Base-by-base conservation (phyloP, 64 coral and sea anemone genomes). In the Trachythela sp. region DNA sequence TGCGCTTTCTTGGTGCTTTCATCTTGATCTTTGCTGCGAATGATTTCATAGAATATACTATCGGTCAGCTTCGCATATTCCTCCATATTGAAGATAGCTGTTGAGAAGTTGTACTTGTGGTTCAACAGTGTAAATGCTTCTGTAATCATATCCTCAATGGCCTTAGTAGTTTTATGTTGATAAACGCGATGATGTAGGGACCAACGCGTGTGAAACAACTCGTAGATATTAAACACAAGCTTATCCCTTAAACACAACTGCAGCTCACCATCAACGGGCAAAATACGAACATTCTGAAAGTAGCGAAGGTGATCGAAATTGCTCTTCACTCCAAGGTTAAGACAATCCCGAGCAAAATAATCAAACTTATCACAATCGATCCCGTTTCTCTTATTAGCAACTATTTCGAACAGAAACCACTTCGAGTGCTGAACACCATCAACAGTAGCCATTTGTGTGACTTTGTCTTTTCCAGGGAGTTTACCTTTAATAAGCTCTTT, bases 361-460 rank as follows among this genome's bases (percentile, higher is more conserved):
- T 99, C 96, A 86, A 92, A 99, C 72, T 99, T 99, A 87, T 99
- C 96, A 0, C 94, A 93, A 91, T 99, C 96, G 40, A 99, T 99
- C 14, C 96, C 96, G 10, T 93, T 99, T 54, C 96, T 91, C 76
- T 99, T 99, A 86, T 99, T 99, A 22, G 96, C 96, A n/a, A 99
- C 96, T 51, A 99, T 99, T 91, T 99, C 84, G 84, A 85, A 56
- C 39, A 91, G 40, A 22, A 88, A 86, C 84, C 50, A 70, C 14
- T 90, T 68, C 2, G 56, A n/a, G 14, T 64, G n/a, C 35, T 9
- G 9, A 13, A 0, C 3, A 13, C 27, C 14, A 24, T 13, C 39
- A 35, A 39, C 7, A 24, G 6, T 27, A 51, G 35, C 24, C 56
- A 2, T 37, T 26, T 88, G 64, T 9, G 24, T 67, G 14, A 87